phyloP scores from a whole-genome alignment of 2,888 invertebrate species.

The Pimpla rufipes region DNA sequence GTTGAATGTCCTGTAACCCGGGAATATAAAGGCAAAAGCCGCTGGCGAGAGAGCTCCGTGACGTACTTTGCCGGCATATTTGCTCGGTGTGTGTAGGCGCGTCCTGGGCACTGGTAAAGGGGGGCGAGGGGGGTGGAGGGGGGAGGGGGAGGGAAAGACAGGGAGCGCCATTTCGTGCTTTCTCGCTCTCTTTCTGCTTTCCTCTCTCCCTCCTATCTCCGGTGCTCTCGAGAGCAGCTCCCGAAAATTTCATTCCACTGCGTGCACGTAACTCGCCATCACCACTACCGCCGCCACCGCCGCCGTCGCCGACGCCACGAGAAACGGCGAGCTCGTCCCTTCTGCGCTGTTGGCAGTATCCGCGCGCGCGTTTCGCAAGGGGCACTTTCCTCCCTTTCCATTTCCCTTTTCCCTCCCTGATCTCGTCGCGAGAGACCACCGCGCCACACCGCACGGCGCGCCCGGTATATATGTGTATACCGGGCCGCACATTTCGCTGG shows the following conservation, averaged over 20 bases:
- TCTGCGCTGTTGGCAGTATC: constrained; percentile 38
- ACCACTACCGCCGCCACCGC: constrained; percentile 15
- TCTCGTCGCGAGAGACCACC: constrained; percentile 5
- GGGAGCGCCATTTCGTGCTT: neutral
- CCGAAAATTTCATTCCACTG: constrained; percentile 67
- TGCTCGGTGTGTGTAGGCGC: constrained; percentile 19
- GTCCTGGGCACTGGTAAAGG: too few relatives aligned
- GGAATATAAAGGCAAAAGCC: constrained; percentile 52
- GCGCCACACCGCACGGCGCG: too few relatives aligned
- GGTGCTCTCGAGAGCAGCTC: constrained; percentile 24
- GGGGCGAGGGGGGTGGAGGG: neutral
- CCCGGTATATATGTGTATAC: too few relatives aligned
- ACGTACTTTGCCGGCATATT: constrained; percentile 53
- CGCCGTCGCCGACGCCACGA: constrained; percentile 18
- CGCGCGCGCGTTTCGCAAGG: constrained; percentile 41
- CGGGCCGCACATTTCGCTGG: too few relatives aligned
- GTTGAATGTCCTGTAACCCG: constrained; percentile 21
- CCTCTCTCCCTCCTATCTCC: neutral
- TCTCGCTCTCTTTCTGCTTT: constrained; percentile 1
- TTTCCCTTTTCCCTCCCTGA: constrained; percentile 14
- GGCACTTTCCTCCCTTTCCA: constrained; percentile 43
- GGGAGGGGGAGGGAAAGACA: neutral
- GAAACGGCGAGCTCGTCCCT: constrained; percentile 10
- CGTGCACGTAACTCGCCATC: constrained; percentile 51
- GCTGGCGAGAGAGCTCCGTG: constrained; percentile 24